Evolutionary conservation across 2,888 invertebrate genomes (phyloP), one percentile per base, ranked within the genome.

Genomic region (Chrysopilus asiliformis): DNA sequence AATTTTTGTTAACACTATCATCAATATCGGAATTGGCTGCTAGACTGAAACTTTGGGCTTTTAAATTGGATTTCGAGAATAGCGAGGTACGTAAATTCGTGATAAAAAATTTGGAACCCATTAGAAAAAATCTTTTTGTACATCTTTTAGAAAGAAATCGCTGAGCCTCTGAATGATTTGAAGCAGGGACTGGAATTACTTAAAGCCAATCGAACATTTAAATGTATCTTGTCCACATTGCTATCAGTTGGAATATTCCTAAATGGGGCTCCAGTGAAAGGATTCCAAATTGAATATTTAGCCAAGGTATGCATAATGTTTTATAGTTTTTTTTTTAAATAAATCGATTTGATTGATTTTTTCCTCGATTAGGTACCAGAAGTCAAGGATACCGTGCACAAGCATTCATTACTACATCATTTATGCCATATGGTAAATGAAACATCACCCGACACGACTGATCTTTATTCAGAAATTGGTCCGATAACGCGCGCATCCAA

Each of bases 321-420:
- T 24, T 16, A 14, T n/a, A 7, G n/a, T 22, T 14, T 16, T 22
- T 8, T 27, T 13, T 27, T 12, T 27, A 10, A 13, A 27, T 25
- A n/a, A n/a, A n/a, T 33, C 5, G 13, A 13, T 15, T 2, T 15
- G 6, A 25, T 17, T 10, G 12, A 34, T 25, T 34, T 34, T 25
- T 15, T 7, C 14, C 7, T 15, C 15, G 25, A 32, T 8, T 13
- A 55, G 70, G 89, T 91, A 52, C 93, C 94, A 54, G 93, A 99
- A 70, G 93, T 99, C 28, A 94, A 97, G 67, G 97, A 97, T 64
- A 97, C 97, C 0, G 94, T 98, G 26, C 93, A 98, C 64, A 99
- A 98, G 64, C 95, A 99, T 66, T 93, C 97, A 5, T 68, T 98
- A 42, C 71, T 98, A 42, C 93, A 97, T 64, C 98, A 99, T 63